Evolutionary conservation across 2,888 invertebrate genomes (phyloP), one percentile per base, ranked within the genome.

Genomic region (Apantesis nais): DNA sequence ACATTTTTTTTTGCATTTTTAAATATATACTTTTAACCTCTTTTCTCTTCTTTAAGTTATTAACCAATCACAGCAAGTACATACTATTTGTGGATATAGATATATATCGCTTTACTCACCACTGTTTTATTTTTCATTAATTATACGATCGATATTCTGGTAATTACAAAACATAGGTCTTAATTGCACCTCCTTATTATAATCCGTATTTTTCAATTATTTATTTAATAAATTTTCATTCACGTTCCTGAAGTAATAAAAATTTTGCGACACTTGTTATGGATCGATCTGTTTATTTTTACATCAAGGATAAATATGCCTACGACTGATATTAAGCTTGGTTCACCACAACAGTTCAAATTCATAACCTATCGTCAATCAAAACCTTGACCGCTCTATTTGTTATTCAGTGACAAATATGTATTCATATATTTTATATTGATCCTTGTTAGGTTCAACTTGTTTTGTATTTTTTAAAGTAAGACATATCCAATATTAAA

Each of bases 291-390:
- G n/a, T 65, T 52, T 34, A 52, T 25, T n/a, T 44, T 65, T 52
- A 22, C 5, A 34, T 52, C 48, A 65, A 52, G 34, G 52, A 65
- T 34, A n/a, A 64, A 64, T 52, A 52, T 65, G n/a, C 11, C 52
- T 34, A 1, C 34, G 44, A 7, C 29, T 58, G 14, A 14, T 14
- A 7, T 22, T 11, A n/a, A 52, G 25, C 52, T 22, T n/a, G 52
- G 52, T 19, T 52, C n/a, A 48, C 31, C 31, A 64, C 11, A 64
- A 64, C 31, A n/a, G 64, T 65, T 52, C n/a, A 44, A 52, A 34
- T 52, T 65, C 34, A 55, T 65, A 52, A 34, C 37, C 34, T 22
- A 48, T 48, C 34, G 34, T 52, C 16, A 65, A 31, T n/a, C 31
- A 65, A 19, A 12, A 25, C 22, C 52, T 12, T 31, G 65, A 48